Percentiles rank a stretch among this genome's conserved stretches.
These are phyloP conservation scores for Chaetodon trifascialis DNA, from an alignment of 2,113 vertebrate species.

Conservation along the genomic window DNA sequence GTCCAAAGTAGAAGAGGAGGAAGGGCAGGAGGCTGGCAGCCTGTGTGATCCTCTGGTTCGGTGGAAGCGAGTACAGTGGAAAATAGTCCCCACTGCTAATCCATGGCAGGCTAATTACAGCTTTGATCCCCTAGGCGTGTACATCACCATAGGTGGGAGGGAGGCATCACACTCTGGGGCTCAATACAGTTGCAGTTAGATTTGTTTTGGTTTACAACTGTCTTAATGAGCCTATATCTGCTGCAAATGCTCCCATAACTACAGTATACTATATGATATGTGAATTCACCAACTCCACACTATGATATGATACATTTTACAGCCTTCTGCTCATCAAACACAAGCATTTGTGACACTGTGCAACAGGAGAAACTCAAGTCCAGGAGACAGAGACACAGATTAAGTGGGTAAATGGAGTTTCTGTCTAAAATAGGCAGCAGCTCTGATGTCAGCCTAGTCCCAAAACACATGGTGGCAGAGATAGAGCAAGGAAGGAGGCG, in stretches of 20 bases:
- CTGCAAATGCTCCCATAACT: conserved; percentile 4
- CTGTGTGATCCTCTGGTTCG: conserved; percentile 62
- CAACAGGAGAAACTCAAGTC: conserved; percentile 43
- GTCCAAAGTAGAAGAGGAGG: conserved; percentile 19
- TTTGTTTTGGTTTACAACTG: conserved; percentile 28
- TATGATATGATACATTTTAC: background rate
- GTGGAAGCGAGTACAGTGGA: conserved; percentile 71
- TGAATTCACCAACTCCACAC: conserved; percentile 14
- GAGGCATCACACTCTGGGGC: conserved; percentile 43
- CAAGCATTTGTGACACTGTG: conserved; percentile 4
- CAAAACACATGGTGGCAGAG: conserved; percentile 70
- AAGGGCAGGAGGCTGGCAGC: conserved; percentile 41
- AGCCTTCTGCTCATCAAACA: background rate
- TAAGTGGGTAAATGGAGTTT: conserved; percentile 74
- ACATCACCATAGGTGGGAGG: conserved; percentile 61
- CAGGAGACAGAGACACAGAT: conserved; percentile 51
- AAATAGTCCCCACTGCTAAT: conserved; percentile 78
- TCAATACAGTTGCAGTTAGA: conserved; percentile 24
- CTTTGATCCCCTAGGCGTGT: conserved; percentile 77
- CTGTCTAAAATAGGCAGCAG: conserved; percentile 72
- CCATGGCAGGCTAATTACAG: conserved; percentile 83
- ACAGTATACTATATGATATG: background rate
- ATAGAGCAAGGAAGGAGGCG: conserved; percentile 44
- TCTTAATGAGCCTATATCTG: conserved; percentile 25
- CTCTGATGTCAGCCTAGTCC: conserved; percentile 69